Percentiles rank a stretch among this genome's conserved stretches.
phyloP scores from a whole-genome alignment of 1,140 invertebrate genomes.

The Armadillidium nasatum region DNA sequence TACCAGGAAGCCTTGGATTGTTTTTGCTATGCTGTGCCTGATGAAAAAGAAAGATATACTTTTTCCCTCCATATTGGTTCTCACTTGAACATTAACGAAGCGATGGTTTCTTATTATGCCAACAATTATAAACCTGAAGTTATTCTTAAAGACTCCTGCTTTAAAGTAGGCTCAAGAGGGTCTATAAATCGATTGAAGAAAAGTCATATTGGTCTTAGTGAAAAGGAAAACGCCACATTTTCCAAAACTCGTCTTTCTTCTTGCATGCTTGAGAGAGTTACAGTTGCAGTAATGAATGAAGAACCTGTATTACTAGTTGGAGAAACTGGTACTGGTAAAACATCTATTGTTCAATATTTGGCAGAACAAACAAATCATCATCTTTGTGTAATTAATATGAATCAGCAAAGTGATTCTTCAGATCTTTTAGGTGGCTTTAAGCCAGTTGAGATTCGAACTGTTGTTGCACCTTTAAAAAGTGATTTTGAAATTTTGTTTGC shows the following conservation, averaged over 20 bases:
- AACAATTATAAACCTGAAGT: slow-evolving; percentile 72
- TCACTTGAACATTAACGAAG: slow-evolving; percentile 75
- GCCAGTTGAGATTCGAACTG: slow-evolving; percentile 82
- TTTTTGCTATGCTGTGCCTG: slow-evolving; percentile 71
- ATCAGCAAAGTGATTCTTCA: slow-evolving; percentile 94
- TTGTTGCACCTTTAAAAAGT: slow-evolving; percentile 72
- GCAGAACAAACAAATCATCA: slow-evolving; percentile 73
- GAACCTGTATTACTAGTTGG: slow-evolving; percentile 94
- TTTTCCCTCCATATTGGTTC: slow-evolving; percentile 60
- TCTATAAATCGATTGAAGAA: no score
- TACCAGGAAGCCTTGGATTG: slow-evolving; percentile 88
- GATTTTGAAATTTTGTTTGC: slow-evolving; percentile 83
- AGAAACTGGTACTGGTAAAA: slow-evolving; percentile 98
- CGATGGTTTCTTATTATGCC: slow-evolving; percentile 73
- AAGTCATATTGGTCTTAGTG: no score
- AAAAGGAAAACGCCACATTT: slow-evolving; percentile 47
- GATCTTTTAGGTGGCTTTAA: slow-evolving; percentile 97
- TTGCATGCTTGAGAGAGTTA: slow-evolving; percentile 79
- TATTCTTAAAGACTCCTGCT: slow-evolving; percentile 5
- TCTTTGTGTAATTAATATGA: slow-evolving; percentile 96
- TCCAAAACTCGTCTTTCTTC: slow-evolving; percentile 71
- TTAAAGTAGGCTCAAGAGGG: neutral
- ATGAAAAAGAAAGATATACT: slow-evolving; percentile 48
- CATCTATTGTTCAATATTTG: slow-evolving; percentile 89
- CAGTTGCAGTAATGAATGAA: slow-evolving; percentile 69